Base-by-base conservation (phyloP, 2,113 vertebrate genomes). In the Pteronura brasiliensis region DNA sequence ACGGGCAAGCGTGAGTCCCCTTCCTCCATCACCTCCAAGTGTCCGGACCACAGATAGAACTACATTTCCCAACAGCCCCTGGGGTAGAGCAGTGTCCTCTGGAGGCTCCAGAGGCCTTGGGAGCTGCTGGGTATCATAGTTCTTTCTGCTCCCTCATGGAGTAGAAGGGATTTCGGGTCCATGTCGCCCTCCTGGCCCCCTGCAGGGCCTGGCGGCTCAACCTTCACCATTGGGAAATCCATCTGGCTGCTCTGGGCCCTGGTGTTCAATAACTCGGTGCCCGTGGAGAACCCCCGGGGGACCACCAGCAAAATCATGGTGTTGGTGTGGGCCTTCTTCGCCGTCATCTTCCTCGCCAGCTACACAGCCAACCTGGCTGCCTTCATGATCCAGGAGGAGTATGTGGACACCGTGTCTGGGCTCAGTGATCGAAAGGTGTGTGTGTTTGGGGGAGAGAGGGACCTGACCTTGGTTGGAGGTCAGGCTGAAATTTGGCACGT, bases 271-370 rank as follows among this genome's bases (percentile, higher is more conserved):
- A 99, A 99, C 98, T 99, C 99, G 0, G 99, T 99, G 97, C 99
- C 99, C 0, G 99, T 99, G 98, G 99, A 99, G 98, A 99, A 99
- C 98, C 99, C 99, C 63, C 99, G 99, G 97, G 99, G 99, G 96
- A 99, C 99, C 96, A 99, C 99, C 96, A 99, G 99, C 98, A 99
- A 99, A 99, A 99, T 99, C 98, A 99, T 99, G 99, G 99, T 99
- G 95, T 99, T 99, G 98, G 99, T 99, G 94, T 99, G 99, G 99
- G 99, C 99, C 97, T 99, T 99, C 99, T 99, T 99, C 44, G 99
- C 99, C 6, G 99, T 99, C 98, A 99, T 99, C 98, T 99, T 99
- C 98, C 99, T 99, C 79, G 99, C 99, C 98, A 99, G 99, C 98
- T 99, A 99, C 98, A 99, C 99, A 2, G 99, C 99, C 98, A 99